These are phyloP conservation scores for Drosophila saltans DNA, from an alignment of 1,140 invertebrate genomes.

Conservation along the genomic window DNA sequence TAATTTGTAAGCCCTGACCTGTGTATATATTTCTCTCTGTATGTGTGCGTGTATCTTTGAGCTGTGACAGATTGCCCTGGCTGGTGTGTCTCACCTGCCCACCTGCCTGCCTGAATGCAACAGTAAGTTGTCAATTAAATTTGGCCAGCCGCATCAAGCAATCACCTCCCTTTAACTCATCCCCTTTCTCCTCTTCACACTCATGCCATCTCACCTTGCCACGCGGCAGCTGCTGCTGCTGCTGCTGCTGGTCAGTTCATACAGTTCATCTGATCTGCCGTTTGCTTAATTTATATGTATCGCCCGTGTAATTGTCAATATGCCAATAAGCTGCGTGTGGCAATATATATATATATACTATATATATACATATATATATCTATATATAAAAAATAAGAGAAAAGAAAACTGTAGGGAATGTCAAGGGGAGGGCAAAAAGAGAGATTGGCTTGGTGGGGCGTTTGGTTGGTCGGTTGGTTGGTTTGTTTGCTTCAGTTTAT, in stretches of 20 bases:
- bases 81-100: conserved; percentile 20
- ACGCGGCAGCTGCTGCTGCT: conserved; percentile 18
- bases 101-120: conserved; percentile 46
- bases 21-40: conserved; percentile 45
- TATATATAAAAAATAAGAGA: conserved; percentile 25
- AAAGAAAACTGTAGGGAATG: not conserved
- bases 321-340: conserved; percentile 78
- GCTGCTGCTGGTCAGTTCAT: conserved; percentile 42
- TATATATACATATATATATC: conserved; percentile 29
- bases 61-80: conserved; percentile 71
- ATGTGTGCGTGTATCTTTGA: conserved; percentile 62
- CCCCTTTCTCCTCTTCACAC: not conserved
- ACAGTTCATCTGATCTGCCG: conserved; percentile 50
- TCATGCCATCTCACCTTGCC: conserved; percentile 17
- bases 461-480: conserved; percentile 10
- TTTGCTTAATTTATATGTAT: conserved; percentile 81
- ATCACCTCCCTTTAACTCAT: conserved; percentile 35
- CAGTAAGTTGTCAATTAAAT: conserved; percentile 82
- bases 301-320: conserved; percentile 80
- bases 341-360: conserved; percentile 57
- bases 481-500: conserved; percentile 76
- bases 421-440: conserved; percentile 13
- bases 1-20: conserved; percentile 73
- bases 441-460: not conserved
- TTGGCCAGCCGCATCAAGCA: conserved; percentile 79